These are phyloP conservation scores for Hydrozoanthus tunicans DNA, from an alignment of 64 coral and sea anemone species.

Conservation along the genomic window DNA sequence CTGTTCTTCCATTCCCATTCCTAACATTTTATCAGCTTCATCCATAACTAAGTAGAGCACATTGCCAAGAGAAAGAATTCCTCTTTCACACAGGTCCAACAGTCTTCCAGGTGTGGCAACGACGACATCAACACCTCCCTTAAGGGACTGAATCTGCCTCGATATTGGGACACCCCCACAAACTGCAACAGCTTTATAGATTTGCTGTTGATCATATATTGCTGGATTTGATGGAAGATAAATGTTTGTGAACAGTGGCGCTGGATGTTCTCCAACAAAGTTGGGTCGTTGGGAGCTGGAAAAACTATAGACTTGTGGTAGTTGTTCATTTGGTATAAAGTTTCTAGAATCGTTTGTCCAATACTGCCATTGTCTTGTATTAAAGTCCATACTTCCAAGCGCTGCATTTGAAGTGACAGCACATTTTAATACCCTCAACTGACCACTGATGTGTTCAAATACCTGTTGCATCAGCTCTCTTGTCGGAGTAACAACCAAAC, in stretches of 20 bases:
- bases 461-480: conserved; percentile 98
- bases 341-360: not conserved
- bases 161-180: conserved; percentile 93
- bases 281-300: not conserved
- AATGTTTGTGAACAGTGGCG: not conserved
- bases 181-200: conserved; percentile 75
- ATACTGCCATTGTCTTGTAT: not conserved
- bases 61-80: conserved; percentile 62
- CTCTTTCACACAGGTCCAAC: conserved; percentile 89
- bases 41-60: conserved; percentile 94
- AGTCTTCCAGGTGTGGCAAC: conserved; percentile 92
- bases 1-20: conserved; percentile 98
- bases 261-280: not conserved
- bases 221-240: not conserved
- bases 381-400: too few species aligned
- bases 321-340: conserved; percentile 6
- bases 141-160: conserved; percentile 66
- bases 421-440: conserved; percentile 45
- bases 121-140: conserved; percentile 81
- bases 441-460: conserved; percentile 55
- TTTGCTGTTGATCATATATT: conserved; percentile 25
- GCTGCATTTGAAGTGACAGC: not conserved
- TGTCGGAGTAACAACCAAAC: conserved; percentile 88
- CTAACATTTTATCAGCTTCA: conserved; percentile 97
- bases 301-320: not conserved